These are phyloP conservation scores for Zaprionus tsacasi DNA, from an alignment of 1,140 invertebrate species.

Conservation along the genomic window DNA sequence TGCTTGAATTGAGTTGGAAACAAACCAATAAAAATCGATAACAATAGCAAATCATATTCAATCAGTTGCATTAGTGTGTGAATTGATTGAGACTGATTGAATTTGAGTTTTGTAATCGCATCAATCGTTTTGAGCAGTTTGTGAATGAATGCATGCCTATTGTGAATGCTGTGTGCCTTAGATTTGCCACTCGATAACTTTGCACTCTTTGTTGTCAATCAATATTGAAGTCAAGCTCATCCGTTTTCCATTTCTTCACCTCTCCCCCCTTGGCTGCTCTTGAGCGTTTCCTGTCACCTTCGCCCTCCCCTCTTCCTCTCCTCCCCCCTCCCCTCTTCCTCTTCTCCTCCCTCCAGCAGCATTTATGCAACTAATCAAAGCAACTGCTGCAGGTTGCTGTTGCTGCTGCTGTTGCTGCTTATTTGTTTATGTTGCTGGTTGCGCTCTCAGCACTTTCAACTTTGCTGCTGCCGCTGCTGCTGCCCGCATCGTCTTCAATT, in stretches of 20 bases:
- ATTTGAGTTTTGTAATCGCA: neutral
- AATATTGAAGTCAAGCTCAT: constrained; percentile 26
- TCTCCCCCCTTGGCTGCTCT: neutral
- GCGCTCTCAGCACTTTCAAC: constrained; percentile 48
- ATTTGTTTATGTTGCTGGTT: constrained; percentile 26
- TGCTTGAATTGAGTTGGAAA: neutral
- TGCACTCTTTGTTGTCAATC: constrained; percentile 17
- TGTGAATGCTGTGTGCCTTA: neutral
- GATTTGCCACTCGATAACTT: neutral
- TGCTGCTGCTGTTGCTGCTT: constrained; percentile 27
- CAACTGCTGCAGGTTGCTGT: constrained; percentile 20
- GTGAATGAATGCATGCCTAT: neutral
- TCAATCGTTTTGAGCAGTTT: neutral
- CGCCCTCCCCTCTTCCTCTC: too few relatives aligned
- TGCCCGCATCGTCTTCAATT: constrained; percentile 61
- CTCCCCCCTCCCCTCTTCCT: neutral
- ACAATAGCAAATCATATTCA: neutral
- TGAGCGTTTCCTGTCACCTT: constrained; percentile 20
- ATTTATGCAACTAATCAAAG: constrained; percentile 60
- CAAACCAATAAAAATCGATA: neutral
- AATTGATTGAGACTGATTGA: neutral
- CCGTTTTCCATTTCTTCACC: neutral
- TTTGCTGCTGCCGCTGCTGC: constrained; percentile 22
- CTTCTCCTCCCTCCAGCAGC: neutral
- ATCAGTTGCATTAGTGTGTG: neutral